phyloP scores from a whole-genome alignment of 2,113 vertebrate genomes.

The Eclectus roratus region DNA sequence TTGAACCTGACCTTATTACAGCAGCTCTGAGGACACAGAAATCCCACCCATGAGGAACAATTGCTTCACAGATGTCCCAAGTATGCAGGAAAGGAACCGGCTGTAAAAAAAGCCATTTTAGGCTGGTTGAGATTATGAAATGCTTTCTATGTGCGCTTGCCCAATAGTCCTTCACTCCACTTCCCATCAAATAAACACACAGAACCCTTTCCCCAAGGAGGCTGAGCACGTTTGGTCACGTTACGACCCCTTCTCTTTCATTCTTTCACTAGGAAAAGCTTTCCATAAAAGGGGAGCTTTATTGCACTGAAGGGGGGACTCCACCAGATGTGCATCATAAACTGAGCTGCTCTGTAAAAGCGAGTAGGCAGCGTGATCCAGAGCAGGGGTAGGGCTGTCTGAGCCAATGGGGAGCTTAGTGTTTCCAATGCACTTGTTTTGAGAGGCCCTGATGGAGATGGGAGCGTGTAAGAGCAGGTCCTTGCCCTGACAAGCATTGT shows the following conservation, averaged over 20 bases:
- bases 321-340: slow-evolving; percentile 38
- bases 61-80: slow-evolving; percentile 57
- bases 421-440: neutral
- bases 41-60: slow-evolving; percentile 56
- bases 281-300: slow-evolving; percentile 54
- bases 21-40: slow-evolving; percentile 9
- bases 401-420: neutral
- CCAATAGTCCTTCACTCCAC: slow-evolving; percentile 47
- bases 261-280: slow-evolving; percentile 27
- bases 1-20: neutral
- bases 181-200: slow-evolving; percentile 64
- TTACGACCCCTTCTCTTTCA: slow-evolving; percentile 5
- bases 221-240: slow-evolving; percentile 1
- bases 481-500: neutral
- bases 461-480: neutral
- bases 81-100: slow-evolving; percentile 45
- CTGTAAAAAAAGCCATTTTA: slow-evolving; percentile 56
- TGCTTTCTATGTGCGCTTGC: slow-evolving; percentile 40
- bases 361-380: neutral
- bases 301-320: slow-evolving; percentile 31
- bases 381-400: neutral
- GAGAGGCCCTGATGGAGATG: neutral
- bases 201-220: slow-evolving; percentile 25
- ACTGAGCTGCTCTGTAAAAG: slow-evolving; percentile 8
- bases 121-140: slow-evolving; percentile 57